Conservation (phyloP, 1,140 invertebrate genomes). For the Hypothenemus hampei region DNA sequence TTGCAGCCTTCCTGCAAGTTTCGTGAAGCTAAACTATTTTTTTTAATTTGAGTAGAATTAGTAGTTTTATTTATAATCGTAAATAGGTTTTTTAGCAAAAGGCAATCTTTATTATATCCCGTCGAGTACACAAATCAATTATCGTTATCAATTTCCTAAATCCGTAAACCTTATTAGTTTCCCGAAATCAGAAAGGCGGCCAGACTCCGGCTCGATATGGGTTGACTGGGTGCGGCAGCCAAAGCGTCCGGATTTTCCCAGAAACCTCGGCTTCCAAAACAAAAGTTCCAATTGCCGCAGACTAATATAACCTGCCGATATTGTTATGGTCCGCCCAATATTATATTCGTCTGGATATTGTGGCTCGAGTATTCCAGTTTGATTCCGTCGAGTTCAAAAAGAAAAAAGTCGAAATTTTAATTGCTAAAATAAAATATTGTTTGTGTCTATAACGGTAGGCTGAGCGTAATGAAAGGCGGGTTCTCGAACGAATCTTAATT, state of each 20-base stretch:
- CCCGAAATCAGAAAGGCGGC: slow-evolving; percentile 11
- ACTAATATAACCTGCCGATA: slow-evolving; percentile 27
- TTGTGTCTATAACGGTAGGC: too few relatives aligned
- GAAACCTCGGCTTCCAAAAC: slow-evolving; percentile 24
- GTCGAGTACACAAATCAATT: slow-evolving; percentile 13
- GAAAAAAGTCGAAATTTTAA: too few relatives aligned
- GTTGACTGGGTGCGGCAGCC: too few relatives aligned
- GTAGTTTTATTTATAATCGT: too few relatives aligned
- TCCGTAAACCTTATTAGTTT: slow-evolving; percentile 20
- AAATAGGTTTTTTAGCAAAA: slow-evolving; percentile 2
- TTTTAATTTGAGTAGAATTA: too few relatives aligned
- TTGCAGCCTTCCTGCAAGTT: too few relatives aligned
- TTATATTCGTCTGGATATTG: too few relatives aligned
- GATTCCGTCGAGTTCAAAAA: too few relatives aligned
- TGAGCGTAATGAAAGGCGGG: too few relatives aligned
- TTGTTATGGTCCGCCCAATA: slow-evolving; percentile 26
- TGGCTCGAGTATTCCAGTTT: not conserved
- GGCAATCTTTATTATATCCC: slow-evolving; percentile 11
- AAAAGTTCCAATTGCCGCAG: slow-evolving; percentile 26
- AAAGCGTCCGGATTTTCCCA: slow-evolving; percentile 8
- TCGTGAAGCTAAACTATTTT: too few relatives aligned
- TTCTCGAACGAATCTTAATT: slow-evolving; percentile 19
- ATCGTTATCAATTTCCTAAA: slow-evolving; percentile 16
- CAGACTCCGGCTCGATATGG: not conserved
- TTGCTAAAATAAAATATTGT: too few relatives aligned